Evolutionary conservation across 2,113 vertebrate species (phyloP).

Genomic region (Elanus axillaris): DNA sequence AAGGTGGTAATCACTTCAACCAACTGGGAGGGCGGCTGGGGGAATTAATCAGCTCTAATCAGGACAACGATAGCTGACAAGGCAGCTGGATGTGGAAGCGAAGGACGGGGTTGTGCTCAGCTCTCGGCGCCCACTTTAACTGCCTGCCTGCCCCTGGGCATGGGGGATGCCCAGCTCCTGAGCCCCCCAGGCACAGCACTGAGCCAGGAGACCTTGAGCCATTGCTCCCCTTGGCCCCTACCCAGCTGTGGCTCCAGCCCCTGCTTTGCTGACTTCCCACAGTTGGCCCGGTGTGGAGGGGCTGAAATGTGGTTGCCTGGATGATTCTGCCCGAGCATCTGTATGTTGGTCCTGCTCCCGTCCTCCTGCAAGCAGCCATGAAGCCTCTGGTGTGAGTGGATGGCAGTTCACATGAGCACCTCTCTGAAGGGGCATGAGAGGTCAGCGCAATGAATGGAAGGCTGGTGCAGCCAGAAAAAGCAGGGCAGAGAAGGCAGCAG

Average conservation of each 20-base stretch:
- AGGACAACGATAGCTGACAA: background rate
- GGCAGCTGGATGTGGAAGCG: background rate
- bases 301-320: background rate
- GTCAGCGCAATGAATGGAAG: background rate
- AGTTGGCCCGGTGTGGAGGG: background rate
- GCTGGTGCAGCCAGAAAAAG: background rate
- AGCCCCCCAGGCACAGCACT: background rate
- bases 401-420: background rate
- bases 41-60: background rate
- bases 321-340: background rate
- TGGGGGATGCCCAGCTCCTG: background rate
- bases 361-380: background rate
- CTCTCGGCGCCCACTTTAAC: background rate
- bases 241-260: background rate
- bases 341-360: fast-evolving
- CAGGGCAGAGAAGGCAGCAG: background rate
- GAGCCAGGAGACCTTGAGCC: background rate
- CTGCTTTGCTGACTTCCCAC: background rate
- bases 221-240: fast-evolving
- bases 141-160: background rate
- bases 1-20: background rate
- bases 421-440: background rate
- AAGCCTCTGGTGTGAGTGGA: background rate
- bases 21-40: fast-evolving
- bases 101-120: background rate